phyloP scores from a whole-genome alignment of 2,888 invertebrate genomes.

The Drosophila hamatofila region DNA sequence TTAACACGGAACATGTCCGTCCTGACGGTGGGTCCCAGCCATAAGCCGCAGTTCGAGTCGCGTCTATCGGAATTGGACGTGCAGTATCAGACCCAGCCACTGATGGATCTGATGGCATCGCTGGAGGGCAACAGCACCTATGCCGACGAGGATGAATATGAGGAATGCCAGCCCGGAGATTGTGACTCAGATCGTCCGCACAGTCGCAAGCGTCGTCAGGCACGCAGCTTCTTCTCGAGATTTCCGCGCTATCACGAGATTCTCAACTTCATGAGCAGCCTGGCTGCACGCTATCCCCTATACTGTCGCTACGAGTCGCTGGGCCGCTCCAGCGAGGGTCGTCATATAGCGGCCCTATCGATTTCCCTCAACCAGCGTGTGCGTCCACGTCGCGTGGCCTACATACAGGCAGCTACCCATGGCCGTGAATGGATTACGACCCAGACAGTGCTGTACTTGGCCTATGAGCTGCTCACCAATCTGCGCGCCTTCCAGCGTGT shows the following conservation, averaged over 20 bases:
- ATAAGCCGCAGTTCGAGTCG: conserved; percentile 77
- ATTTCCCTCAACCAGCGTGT: conserved; percentile 79
- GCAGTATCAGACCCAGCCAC: conserved; percentile 69
- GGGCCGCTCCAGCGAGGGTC: conserved; percentile 83
- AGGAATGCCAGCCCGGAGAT: conserved; percentile 61
- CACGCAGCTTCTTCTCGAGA: conserved; percentile 82
- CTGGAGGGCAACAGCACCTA: conserved; percentile 60
- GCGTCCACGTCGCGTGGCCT: conserved; percentile 80
- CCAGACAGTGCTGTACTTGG: conserved; percentile 88
- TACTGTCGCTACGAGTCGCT: conserved; percentile 82
- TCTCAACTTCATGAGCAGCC: conserved; percentile 81
- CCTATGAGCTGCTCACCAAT: conserved; percentile 88
- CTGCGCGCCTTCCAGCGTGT: conserved; percentile 81
- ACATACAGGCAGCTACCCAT: conserved; percentile 84
- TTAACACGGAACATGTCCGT: conserved; percentile 83
- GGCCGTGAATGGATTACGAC: conserved; percentile 90
- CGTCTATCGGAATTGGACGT: conserved; percentile 75
- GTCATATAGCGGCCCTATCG: conserved; percentile 81
- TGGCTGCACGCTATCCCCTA: conserved; percentile 82
- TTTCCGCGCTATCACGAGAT: conserved; percentile 84
- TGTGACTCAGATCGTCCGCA: conserved; percentile 73
- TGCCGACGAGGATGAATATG: conserved; percentile 38
- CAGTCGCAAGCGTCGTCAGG: conserved; percentile 81
- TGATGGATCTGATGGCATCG: conserved; percentile 78
- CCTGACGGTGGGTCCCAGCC: conserved; percentile 80